phyloP scores from a whole-genome alignment of 2,113 vertebrate genomes.

The Otus sunia region DNA sequence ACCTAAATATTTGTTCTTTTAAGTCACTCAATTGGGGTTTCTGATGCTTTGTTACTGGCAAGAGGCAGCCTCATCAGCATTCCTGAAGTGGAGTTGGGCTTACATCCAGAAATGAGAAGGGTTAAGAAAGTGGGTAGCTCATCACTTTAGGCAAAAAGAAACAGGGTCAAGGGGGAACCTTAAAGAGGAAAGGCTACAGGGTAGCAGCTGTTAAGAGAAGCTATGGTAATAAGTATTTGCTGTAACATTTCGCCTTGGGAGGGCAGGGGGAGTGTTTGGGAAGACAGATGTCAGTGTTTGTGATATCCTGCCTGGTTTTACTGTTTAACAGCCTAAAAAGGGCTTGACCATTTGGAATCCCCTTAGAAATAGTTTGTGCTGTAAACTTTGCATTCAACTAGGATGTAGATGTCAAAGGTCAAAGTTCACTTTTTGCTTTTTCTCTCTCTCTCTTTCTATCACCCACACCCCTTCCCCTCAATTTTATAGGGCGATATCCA shows the following conservation, averaged over 20 bases:
- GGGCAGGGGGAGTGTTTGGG: neutral
- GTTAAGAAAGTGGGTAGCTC: constrained; percentile 6
- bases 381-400: neutral
- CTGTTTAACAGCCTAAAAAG: neutral
- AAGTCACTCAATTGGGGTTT: neutral
- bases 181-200: neutral
- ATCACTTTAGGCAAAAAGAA: neutral
- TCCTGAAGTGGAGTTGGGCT: neutral
- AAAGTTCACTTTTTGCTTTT: constrained; percentile 41
- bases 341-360: neutral
- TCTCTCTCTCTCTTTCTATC: constrained; percentile 24
- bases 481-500: constrained; percentile 97
- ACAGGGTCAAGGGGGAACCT: neutral
- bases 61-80: neutral
- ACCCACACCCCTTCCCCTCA: constrained; percentile 47
- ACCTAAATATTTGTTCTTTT: constrained; percentile 27
- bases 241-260: neutral
- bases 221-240: neutral
- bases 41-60: neutral
- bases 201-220: neutral
- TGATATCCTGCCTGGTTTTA: neutral
- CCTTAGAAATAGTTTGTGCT: neutral
- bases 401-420: neutral
- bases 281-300: neutral
- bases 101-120: neutral